A percentile compares a stretch with the other conserved stretches of the same genome.
These are phyloP conservation scores for Struthio camelus DNA, from an alignment of 2,113 vertebrate species.

Conservation along the genomic window DNA sequence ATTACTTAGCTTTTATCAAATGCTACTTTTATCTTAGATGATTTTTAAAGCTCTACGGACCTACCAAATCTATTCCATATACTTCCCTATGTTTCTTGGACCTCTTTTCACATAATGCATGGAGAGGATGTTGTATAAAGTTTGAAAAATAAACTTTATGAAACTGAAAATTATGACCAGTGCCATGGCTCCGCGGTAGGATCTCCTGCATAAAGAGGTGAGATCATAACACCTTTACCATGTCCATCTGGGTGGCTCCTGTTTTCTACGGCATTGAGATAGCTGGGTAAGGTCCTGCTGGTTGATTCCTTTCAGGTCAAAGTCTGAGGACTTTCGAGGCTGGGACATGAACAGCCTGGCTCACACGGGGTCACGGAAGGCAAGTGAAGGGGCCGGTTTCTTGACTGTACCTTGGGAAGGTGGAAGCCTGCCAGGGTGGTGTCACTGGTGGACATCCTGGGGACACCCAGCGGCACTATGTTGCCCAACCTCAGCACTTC, in stretches of 20 bases:
- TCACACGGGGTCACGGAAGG: neutral
- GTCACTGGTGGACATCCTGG: constrained; percentile 74
- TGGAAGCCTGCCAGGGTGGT: constrained; percentile 77
- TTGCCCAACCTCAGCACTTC: constrained; percentile 86
- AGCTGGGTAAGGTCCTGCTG: neutral
- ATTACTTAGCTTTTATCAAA: neutral
- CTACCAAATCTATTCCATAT: neutral
- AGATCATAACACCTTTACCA: neutral
- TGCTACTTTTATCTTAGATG: neutral
- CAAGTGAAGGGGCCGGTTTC: neutral
- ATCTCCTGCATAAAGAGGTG: neutral
- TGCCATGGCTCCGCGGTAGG: neutral
- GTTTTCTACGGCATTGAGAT: neutral
- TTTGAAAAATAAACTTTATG: neutral
- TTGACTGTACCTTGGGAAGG: constrained; percentile 78
- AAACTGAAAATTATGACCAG: neutral
- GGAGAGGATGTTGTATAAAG: neutral
- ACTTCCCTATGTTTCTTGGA: neutral
- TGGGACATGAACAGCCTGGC: neutral
- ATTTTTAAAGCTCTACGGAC: neutral
- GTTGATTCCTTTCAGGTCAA: neutral
- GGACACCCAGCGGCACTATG: constrained; percentile 80
- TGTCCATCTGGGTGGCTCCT: neutral
- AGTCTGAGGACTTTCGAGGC: neutral
- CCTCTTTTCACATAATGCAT: neutral